These are phyloP conservation scores for Idris sp. DNA, from an alignment of 1,140 invertebrate genomes.

Conservation along the genomic window DNA sequence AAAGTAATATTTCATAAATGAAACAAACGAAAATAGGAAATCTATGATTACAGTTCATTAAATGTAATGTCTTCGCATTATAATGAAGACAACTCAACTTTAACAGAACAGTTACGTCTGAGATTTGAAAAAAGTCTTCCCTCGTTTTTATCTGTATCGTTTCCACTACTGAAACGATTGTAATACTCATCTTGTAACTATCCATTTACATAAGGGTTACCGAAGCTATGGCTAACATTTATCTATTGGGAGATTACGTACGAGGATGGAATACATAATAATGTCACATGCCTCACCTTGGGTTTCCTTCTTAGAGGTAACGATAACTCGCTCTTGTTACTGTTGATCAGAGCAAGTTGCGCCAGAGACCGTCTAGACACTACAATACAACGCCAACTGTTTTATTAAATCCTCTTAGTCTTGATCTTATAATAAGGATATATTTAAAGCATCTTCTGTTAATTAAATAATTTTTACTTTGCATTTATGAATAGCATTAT, in stretches of 20 bases:
- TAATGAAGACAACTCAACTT: conserved; percentile 21
- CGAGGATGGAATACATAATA: conserved; percentile 48
- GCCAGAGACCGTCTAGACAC: conserved; percentile 25
- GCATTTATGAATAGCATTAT: conserved; percentile 41
- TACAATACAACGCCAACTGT: conserved; percentile 47
- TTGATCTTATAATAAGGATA: conserved; percentile 67
- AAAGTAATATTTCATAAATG: too few relatives aligned
- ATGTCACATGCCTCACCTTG: conserved; percentile 46
- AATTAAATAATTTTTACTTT: conserved; percentile 73
- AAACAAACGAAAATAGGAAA: too few relatives aligned
- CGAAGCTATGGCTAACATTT: conserved; percentile 61
- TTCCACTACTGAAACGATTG: conserved; percentile 13
- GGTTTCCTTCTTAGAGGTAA: conserved; percentile 49
- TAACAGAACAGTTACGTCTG: conserved; percentile 45
- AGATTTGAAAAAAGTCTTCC: conserved; percentile 63
- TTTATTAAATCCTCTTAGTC: conserved; percentile 70
- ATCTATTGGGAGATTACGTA: conserved; percentile 50
- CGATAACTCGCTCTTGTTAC: conserved; percentile 30
- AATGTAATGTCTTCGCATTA: conserved; percentile 4
- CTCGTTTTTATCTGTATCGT: conserved; percentile 33
- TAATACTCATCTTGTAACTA: conserved; percentile 55
- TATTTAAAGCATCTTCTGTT: conserved; percentile 68
- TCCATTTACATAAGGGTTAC: conserved; percentile 70
- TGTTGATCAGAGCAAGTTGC: conserved; percentile 48
- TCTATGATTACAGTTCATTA: conserved; percentile 11